Evolutionary conservation across 2,888 invertebrate genomes (phyloP), one percentile per base, ranked within the genome.

Genomic region (Spilarctia lutea): DNA sequence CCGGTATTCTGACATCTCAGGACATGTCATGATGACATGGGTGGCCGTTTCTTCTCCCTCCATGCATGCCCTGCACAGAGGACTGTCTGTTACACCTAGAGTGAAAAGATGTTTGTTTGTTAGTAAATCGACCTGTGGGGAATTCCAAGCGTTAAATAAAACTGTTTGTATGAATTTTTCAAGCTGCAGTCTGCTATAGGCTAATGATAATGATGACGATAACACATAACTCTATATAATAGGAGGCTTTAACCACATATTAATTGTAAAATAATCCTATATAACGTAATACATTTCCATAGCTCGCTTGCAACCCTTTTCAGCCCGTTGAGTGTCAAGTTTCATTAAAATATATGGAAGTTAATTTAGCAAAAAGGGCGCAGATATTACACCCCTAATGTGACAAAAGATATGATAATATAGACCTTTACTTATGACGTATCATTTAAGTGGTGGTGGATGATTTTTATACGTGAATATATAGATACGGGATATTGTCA

Each of bases 341-440:
- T 71, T 30, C 42, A 71, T 71, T 71, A 27, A 70, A 70, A 70
- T 70, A 35, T 60, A 74, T 69, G 68, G 10, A 66, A 74, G 74
- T 66, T 74, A 74, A 74, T 74, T 74, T 70, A 39, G 65, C 30
- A 70, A 74, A 74, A 66, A 66, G 70, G 74, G 52, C n/a, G 24
- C 13, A 45, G 24, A 39, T 65, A 73, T 69, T 52, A 70, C 39
- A 16, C 4, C 2, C 33, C 30, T 74, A 74, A 74, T 74, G 66
- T 56, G 30, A 66, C 33, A 24, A 52, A 30, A 74, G 70, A 70
- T 74, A 74, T 70, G 70, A 30, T 74, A 66, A 74, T 70, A 56
- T 20, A 2, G 13, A 16, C n/a, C 20, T 16, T 4, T 56, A 39
- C 60, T 70, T 30, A 70, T 63, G 70, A 70, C 60, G 27, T 63